These are phyloP conservation scores for Musca domestica DNA, from an alignment of 1,140 invertebrate species.

Conservation along the genomic window DNA sequence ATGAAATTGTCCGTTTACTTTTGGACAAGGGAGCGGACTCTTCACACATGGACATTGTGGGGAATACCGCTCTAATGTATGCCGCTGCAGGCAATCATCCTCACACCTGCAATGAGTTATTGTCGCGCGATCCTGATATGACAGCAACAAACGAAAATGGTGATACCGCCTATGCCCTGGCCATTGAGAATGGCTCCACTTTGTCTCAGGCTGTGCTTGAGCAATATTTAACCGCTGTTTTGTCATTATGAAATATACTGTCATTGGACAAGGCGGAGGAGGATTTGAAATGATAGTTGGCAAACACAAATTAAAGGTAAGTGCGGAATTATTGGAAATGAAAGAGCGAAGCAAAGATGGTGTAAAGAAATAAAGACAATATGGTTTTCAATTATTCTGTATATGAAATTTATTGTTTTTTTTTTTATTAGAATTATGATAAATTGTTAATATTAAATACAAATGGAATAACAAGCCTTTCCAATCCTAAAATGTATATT, in stretches of 20 bases:
- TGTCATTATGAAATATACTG: constrained; percentile 28
- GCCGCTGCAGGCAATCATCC: constrained; percentile 83
- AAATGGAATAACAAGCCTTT: no score
- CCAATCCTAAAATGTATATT: no score
- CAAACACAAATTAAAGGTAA: no score
- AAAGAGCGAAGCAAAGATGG: no score
- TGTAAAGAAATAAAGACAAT: constrained; percentile 4
- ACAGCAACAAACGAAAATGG: constrained; percentile 74
- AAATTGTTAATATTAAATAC: no score
- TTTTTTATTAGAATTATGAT: no score
- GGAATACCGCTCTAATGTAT: constrained; percentile 86
- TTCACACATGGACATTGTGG: constrained; percentile 79
- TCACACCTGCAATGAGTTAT: constrained; percentile 78
- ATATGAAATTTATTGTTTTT: no score
- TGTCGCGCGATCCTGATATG: constrained; percentile 71
- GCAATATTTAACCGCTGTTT: constrained; percentile 46
- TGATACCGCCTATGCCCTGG: constrained; percentile 78
- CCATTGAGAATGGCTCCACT: constrained; percentile 57
- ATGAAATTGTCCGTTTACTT: constrained; percentile 79
- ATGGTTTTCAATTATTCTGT: constrained; percentile 9
- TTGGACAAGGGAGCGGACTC: constrained; percentile 73
- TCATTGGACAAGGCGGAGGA: neutral
- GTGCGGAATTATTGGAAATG: no score
- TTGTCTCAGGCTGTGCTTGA: constrained; percentile 48
- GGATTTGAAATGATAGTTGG: no score